Base-by-base conservation (phyloP, 2,113 vertebrate species). In the Actenoides lindsayi region DNA sequence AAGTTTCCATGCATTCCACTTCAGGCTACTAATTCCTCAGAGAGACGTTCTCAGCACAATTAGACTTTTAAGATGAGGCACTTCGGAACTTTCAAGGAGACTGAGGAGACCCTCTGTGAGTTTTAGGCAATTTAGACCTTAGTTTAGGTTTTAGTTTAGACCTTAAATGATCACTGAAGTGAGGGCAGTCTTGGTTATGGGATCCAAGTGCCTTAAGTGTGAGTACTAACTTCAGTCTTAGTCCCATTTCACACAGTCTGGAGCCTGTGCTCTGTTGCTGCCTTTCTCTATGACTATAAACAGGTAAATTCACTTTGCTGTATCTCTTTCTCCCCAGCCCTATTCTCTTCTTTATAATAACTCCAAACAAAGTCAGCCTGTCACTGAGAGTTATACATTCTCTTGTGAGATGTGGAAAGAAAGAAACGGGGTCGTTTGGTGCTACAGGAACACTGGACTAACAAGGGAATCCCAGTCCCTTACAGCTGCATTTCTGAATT, bases 201-300 rank as follows among this genome's bases (percentile, higher is more conserved):
- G 56, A 24, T 83, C 8, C 9, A 35, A 33, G 30, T 16, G 18
- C 17, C 42, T 42, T 27, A 60, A 16, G 6, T 24, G 13, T 60
- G 31, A 53, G 16, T 42, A 8, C 27, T 59, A 64, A 28, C 11
- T 37, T 63, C 81, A 73, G 0, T 28, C 12, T 21, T 39, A 59
- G 16, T 31, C 59, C 31, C 8, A 11, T 77, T 83, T 62, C 11
- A 41, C 0, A 0, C 30, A 8, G 3, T 69, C 17, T 68, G 59
- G 63, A 83, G 41, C 24, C 16, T 74, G 18, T 7, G 78, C 37
- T 57, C 53, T 81, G 19, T 31, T 63, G 11, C 41, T 46, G 41
- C 15, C 35, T n/a, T 87, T 71, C 44, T 50, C 39, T 44, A 3
- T 1, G 0, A 54, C 20, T 33, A 10, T 8, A 60, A 60, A 69